Base-by-base conservation (phyloP, 2,888 invertebrate genomes). In the Drosophila sordidula region DNA sequence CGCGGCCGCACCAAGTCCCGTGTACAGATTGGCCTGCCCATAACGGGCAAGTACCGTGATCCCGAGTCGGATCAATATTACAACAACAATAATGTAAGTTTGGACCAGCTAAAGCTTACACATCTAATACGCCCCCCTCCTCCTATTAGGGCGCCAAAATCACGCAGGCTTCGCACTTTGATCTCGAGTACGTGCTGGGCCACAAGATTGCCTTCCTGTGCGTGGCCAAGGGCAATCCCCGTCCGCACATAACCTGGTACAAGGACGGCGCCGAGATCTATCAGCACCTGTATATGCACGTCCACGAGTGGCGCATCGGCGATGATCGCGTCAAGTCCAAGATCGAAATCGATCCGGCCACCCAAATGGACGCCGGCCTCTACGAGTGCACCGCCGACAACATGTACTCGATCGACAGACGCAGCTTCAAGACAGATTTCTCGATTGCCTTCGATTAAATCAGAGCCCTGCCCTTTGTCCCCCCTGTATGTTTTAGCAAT, bases 291-390 rank as follows among this genome's bases (percentile, higher is more conserved):
- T 97, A 97, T 91, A 93, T 97, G 90, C 97, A 98, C 91, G 98
- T 97, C 41, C 97, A 98, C 92, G 97, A 97, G 92, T 98, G 97
- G 97, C 95, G 95, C 79, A 95, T 96, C 73, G 96, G 95, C 8
- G 94, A 95, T 1, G 97, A 97, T 89, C 95, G 94, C 81, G 96
- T 98, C 39, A 98, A 98, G 92, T 97, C 97, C 26, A 98, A 98
- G 93, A 94, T 98, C 87, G 98, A 98, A 93, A 98, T 98, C 50
- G 98, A 98, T 91, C 98, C 98, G 9, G 98, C 98, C 0, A 97
- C 98, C 4, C 98, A 98, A 93, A 98, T 97, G 97, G 98, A 98
- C 91, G 97, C 97, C 11, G 98, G 98, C n/a, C 95, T 97, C 16
- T 98, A 98, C 92, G 98, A 98, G 91, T 98, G 98, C 89, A 97